These are phyloP conservation scores for Centroberyx gerrardi DNA, from an alignment of 2,797 vertebrate genomes.

Conservation along the genomic window DNA sequence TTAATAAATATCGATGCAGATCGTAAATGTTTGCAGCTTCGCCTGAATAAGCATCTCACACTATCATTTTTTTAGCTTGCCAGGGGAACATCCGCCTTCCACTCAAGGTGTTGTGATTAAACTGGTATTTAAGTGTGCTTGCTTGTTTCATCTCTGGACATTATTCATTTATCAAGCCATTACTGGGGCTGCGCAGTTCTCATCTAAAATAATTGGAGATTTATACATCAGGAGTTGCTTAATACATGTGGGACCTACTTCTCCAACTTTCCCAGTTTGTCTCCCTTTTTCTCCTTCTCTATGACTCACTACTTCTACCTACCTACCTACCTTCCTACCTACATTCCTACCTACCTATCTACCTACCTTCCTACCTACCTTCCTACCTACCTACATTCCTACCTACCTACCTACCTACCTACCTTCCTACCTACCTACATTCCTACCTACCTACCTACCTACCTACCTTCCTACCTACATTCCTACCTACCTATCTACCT, in stretches of 20 bases:
- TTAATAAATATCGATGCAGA: slow-evolving; percentile 47
- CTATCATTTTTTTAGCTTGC: slow-evolving; percentile 4
- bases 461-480: no score
- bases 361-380: neutral
- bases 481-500: neutral
- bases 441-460: neutral
- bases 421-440: no score
- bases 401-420: no score
- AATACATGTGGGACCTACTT: slow-evolving; percentile 16
- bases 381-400: no score
- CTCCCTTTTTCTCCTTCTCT: slow-evolving; percentile 9
- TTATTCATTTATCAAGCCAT: slow-evolving; percentile 59
- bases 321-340: neutral
- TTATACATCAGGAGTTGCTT: slow-evolving; percentile 12
- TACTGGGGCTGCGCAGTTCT: slow-evolving; percentile 27
- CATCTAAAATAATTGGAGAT: slow-evolving; percentile 32
- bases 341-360: no score
- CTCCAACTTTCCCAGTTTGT: neutral
- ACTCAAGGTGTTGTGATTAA: slow-evolving; percentile 51
- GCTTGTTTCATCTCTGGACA: slow-evolving; percentile 43
- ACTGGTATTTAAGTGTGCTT: slow-evolving; percentile 46
- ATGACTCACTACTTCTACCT: neutral
- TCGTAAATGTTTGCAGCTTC: slow-evolving; percentile 32
- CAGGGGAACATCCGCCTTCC: slow-evolving; percentile 25
- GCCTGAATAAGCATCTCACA: slow-evolving; percentile 27